Percentiles rank a stretch among this genome's conserved stretches.
phyloP scores from a whole-genome alignment of 2,797 vertebrate species.

The Sebastolobus altivelis region DNA sequence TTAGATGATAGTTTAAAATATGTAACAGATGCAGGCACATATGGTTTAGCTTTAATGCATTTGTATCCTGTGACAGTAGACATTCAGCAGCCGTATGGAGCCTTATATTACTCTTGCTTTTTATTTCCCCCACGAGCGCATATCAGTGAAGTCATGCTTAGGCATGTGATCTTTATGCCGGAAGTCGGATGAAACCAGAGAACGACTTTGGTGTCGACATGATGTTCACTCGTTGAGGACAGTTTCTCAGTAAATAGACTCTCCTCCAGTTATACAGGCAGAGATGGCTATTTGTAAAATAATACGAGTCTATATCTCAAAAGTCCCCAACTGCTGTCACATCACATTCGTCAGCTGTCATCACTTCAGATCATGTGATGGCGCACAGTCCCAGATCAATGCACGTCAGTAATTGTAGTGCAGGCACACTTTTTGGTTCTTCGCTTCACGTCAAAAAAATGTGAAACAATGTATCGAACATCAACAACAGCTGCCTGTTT shows the following conservation, averaged over 20 bases:
- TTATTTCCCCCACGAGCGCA: slow-evolving; percentile 20
- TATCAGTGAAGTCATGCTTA: slow-evolving; percentile 23
- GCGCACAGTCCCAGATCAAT: slow-evolving; percentile 40
- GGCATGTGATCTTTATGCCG: slow-evolving; percentile 30
- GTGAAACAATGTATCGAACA: slow-evolving; percentile 32
- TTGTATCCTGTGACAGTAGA: slow-evolving; percentile 15
- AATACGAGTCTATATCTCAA: slow-evolving; percentile 28
- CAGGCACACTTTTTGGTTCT: slow-evolving; percentile 39
- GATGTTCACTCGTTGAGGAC: slow-evolving; percentile 32
- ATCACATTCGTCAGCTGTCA: slow-evolving; percentile 62
- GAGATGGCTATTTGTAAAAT: slow-evolving; percentile 41
- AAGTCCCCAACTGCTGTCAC: slow-evolving; percentile 45
- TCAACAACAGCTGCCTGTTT: slow-evolving; percentile 68
- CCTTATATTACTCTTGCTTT: slow-evolving; percentile 17
- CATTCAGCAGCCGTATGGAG: slow-evolving; percentile 6
- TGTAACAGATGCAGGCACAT: neutral
- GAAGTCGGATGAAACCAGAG: slow-evolving; percentile 62
- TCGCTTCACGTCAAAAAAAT: slow-evolving; percentile 32
- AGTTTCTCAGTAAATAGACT: slow-evolving; percentile 25
- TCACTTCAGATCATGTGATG: slow-evolving; percentile 38
- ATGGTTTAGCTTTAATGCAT: slow-evolving; percentile 27
- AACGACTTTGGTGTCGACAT: slow-evolving; percentile 48
- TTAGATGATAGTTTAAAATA: neutral
- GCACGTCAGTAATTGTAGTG: slow-evolving; percentile 36
- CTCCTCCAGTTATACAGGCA: slow-evolving; percentile 47